Evolutionary conservation across 1,140 invertebrate species (phyloP).

Genomic region (Apis mellifera): DNA sequence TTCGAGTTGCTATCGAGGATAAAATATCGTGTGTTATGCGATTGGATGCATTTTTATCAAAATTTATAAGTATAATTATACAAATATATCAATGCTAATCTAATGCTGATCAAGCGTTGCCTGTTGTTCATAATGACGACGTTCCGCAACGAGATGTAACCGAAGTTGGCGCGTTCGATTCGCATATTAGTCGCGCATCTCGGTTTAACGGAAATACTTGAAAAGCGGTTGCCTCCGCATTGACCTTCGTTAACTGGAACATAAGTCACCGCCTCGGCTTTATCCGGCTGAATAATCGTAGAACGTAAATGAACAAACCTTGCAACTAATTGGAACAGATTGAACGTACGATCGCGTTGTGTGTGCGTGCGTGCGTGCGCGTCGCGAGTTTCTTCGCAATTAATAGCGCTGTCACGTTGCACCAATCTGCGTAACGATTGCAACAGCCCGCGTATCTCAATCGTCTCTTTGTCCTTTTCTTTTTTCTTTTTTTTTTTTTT

Average conservation of each 20-base stretch:
- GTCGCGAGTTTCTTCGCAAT: constrained; percentile 26
- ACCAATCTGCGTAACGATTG: constrained; percentile 59
- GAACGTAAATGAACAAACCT: constrained; percentile 46
- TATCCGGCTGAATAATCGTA: constrained; percentile 42
- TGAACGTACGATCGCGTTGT: constrained; percentile 39
- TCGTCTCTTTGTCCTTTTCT: constrained; percentile 1
- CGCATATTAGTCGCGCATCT: neutral
- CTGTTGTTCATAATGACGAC: neutral
- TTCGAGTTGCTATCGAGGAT: no score
- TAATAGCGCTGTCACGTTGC: constrained; percentile 35
- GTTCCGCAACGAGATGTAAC: neutral
- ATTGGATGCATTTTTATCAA: no score
- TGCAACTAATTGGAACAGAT: constrained; percentile 50
- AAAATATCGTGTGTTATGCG: no score
- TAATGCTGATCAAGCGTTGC: no score
- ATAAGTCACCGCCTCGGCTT: constrained; percentile 42
- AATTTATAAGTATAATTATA: no score
- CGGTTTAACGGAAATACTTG: neutral
- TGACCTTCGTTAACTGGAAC: constrained; percentile 39
- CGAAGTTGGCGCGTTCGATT: neutral
- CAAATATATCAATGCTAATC: no score
- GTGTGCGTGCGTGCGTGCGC: neutral
- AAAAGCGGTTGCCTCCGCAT: constrained; percentile 8
- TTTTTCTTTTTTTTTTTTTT: neutral
- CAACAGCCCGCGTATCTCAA: constrained; percentile 24